phyloP scores from a whole-genome alignment of 2,888 invertebrate species.

The Slavum lentiscoides region DNA sequence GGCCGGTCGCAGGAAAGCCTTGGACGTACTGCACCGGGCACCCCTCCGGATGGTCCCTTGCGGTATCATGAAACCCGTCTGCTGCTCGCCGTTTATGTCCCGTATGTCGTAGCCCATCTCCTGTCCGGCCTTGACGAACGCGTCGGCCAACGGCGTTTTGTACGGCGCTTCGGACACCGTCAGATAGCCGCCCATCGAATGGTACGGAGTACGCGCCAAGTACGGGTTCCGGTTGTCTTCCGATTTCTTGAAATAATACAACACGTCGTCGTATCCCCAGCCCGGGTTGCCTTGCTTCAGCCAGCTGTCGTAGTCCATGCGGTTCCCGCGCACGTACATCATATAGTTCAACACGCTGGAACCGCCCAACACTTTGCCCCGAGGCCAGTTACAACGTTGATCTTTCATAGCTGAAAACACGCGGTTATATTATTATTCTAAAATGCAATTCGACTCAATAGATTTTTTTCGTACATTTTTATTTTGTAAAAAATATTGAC shows the following conservation, averaged over 20 bases:
- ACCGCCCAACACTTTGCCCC: conserved; percentile 90
- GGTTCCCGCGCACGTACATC: conserved; percentile 87
- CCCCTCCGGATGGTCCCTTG: conserved; percentile 65
- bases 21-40: conserved; percentile 79
- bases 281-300: conserved; percentile 83
- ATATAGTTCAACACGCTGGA: conserved; percentile 88
- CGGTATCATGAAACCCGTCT: conserved; percentile 87
- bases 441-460: no score
- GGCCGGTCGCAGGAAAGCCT: conserved; percentile 82
- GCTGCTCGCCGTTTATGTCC: conserved; percentile 84
- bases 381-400: conserved; percentile 85
- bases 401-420: conserved; percentile 73
- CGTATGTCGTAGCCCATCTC: conserved; percentile 84
- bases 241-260: conserved; percentile 86
- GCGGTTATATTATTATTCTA: no score
- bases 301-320: conserved; percentile 88
- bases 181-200: conserved; percentile 77
- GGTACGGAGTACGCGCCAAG: conserved; percentile 76
- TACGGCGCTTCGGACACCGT: conserved; percentile 86
- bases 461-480: no score
- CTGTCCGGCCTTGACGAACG: conserved; percentile 80
- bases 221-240: conserved; percentile 89
- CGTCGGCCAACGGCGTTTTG: conserved; percentile 79
- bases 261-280: conserved; percentile 80
- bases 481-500: no score